Evolutionary conservation across 2,113 vertebrate species (phyloP).

Genomic region (Chascanopsetta lugubris): DNA sequence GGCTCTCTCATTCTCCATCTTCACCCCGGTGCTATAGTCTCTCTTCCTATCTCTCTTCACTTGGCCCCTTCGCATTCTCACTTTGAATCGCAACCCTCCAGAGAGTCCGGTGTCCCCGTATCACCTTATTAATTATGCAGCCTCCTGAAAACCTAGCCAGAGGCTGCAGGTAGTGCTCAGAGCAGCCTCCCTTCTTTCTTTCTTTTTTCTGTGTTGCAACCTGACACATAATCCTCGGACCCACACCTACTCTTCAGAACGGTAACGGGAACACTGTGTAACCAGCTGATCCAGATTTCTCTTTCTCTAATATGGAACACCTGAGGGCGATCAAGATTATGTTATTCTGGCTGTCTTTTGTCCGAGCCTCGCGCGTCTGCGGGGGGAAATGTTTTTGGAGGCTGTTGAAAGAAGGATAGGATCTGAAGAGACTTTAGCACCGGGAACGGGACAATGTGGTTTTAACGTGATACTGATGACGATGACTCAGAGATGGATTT

Average conservation of each 20-base stretch:
- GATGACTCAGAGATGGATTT: constrained; percentile 6
- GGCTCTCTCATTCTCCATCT: constrained; percentile 23
- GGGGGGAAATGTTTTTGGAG: constrained; percentile 47
- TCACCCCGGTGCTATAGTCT: constrained; percentile 24
- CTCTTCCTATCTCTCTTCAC: constrained; percentile 27
- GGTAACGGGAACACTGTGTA: constrained; percentile 31
- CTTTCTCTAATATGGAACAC: constrained; percentile 41
- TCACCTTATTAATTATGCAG: constrained; percentile 66
- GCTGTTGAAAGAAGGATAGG: constrained; percentile 33
- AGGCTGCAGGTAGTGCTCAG: constrained; percentile 53
- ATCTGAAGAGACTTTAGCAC: constrained; percentile 37
- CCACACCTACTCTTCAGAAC: constrained; percentile 39
- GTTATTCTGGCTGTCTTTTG: constrained; percentile 47
- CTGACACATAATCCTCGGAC: constrained; percentile 43
- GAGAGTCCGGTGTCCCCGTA: constrained; percentile 55
- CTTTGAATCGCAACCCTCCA: constrained; percentile 62
- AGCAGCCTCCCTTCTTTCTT: constrained; percentile 30
- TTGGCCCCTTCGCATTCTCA: constrained; percentile 44
- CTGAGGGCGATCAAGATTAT: constrained; percentile 20
- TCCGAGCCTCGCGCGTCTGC: constrained; percentile 38
- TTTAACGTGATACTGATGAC: constrained; percentile 28
- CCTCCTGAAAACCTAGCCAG: constrained; percentile 54
- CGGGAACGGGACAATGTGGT: constrained; percentile 17
- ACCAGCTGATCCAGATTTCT: constrained; percentile 49
- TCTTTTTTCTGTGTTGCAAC: constrained; percentile 41